Base-by-base conservation (phyloP, 2,888 invertebrate genomes). In the Noctua fimbriata region DNA sequence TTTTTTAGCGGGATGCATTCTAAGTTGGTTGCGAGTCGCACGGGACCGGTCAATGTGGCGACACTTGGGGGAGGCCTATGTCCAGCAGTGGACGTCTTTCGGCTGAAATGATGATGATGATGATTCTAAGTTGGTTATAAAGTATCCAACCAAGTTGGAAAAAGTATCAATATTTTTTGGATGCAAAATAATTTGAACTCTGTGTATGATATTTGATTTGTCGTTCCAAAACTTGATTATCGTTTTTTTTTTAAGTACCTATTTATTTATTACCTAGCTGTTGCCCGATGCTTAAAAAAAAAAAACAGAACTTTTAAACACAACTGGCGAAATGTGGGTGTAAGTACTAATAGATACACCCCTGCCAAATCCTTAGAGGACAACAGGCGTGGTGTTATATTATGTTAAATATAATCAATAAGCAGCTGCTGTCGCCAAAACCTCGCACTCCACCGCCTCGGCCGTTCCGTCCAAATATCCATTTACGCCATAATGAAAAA, bases 401-500 rank as follows among this genome's bases (percentile, higher is more conserved):
- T 16, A 66, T 2, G 2, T 52, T 49, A 32, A 52, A 44, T 2
- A 65, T 36, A 55, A 55, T 71, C 60, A 60, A 67, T 69, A 52
- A 32, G 16, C 36, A 69, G 18, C 74, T 44, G n/a, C 21, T 41
- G 16, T 49, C 60, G 0, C 58, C 52, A n/a, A n/a, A 81, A 52
- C n/a, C 67, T 58, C 47, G 41, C 32, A 44, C 21, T 67, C 18
- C 67, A 67, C 32, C 66, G 32, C 41, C 28, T 41, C 49, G 28
- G 47, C 10, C 24, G 16, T 69, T 24, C 55, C 3, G 5, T 52
- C 44, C n/a, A 1, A 74, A 71, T 58, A 63, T 44, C 41, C 24
- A 49, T 69, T 58, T 44, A 9, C 41, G 12, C 36, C 24, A 12
- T 70, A 66, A 65, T 58, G 44, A 73, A 76, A 83, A 80, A 73